phyloP scores from a whole-genome alignment of 2,113 vertebrate species.

The Zeus faber region DNA sequence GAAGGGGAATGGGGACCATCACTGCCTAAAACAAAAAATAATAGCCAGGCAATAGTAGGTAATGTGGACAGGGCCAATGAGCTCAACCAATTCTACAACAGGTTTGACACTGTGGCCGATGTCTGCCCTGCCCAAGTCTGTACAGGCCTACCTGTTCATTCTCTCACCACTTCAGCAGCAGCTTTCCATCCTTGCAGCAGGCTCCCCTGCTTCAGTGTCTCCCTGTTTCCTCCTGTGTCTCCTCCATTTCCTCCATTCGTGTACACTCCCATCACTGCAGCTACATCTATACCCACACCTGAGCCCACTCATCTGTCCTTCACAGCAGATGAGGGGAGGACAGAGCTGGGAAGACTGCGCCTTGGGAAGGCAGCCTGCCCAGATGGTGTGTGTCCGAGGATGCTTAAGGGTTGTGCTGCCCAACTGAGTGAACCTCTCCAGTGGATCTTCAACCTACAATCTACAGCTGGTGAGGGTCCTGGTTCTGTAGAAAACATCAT shows the following conservation, averaged over 20 bases:
- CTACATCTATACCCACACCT: not conserved
- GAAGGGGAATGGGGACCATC: not conserved
- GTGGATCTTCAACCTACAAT: conserved; percentile 10
- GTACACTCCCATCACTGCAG: not conserved
- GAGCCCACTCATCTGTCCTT: no score
- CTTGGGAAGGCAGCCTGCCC: conserved; percentile 9
- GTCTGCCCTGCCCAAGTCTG: no score
- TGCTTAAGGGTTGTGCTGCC: conserved; percentile 4
- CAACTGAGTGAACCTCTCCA: conserved; percentile 8
- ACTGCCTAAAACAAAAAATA: not conserved
- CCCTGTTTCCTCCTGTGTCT: no score
- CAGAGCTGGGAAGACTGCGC: conserved; percentile 1
- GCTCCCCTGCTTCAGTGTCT: no score
- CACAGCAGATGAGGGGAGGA: conserved; percentile 3
- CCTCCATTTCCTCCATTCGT: no score
- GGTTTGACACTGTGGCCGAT: not conserved
- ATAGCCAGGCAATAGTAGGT: no score
- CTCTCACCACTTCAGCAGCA: no score
- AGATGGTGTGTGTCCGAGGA: no score
- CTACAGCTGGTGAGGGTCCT: conserved; percentile 2
- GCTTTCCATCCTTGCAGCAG: no score
- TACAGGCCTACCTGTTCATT: no score
- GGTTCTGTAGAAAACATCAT: not conserved
- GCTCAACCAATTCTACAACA: no score
- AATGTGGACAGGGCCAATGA: no score